Percentiles rank a stretch among this genome's conserved stretches.
Evolutionary conservation across 2,888 invertebrate genomes (phyloP).

Genomic region (Drosophila heteroneura): DNA sequence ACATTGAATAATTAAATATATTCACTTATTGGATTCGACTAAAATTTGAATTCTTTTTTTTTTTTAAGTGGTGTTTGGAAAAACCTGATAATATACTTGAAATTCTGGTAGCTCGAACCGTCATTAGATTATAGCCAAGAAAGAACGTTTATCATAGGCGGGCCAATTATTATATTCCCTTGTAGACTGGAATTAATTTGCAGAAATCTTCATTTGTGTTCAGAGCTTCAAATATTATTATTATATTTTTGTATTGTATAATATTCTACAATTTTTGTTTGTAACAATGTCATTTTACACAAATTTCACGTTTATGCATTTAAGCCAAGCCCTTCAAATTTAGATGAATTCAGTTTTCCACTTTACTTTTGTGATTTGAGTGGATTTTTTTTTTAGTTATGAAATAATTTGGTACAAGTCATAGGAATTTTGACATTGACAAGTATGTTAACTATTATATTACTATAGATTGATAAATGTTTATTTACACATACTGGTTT

Average conservation of each 20-base stretch:
- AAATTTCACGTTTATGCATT: not conserved
- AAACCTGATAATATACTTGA: not conserved
- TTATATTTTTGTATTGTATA: not conserved
- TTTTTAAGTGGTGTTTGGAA: not conserved
- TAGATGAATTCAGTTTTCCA: not conserved
- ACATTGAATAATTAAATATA: conserved; percentile 8
- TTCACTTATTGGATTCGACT: not conserved
- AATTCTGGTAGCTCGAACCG: not conserved
- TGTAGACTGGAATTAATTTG: not conserved
- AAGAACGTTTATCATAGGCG: not conserved
- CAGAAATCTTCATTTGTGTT: not conserved
- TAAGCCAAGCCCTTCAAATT: not conserved
- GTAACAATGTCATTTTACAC: not conserved
- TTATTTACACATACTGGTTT: conserved; percentile 28
- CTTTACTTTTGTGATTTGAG: not conserved
- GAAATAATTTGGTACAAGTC: not conserved
- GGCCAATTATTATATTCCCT: not conserved
- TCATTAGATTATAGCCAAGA: not conserved
- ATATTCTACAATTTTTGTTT: not conserved
- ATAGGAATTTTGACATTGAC: not conserved
- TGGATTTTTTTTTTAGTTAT: not conserved
- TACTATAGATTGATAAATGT: not conserved
- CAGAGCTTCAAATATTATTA: not conserved
- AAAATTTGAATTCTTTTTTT: not conserved
- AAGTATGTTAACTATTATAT: not conserved